phyloP scores from a whole-genome alignment of 2,888 invertebrate species.

The Eristalis pertinax region DNA sequence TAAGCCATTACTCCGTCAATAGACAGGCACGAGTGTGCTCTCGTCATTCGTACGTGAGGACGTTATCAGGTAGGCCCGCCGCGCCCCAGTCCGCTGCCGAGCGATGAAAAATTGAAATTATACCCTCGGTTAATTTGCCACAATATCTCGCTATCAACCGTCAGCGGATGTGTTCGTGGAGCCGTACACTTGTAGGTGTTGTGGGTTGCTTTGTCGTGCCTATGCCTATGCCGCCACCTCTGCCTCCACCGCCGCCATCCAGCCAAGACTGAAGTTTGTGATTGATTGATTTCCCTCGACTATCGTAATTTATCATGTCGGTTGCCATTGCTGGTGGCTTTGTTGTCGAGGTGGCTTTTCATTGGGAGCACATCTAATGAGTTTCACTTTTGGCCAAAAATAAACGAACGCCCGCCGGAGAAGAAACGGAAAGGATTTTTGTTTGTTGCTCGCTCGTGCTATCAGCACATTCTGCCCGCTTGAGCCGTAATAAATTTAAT shows the following conservation, averaged over 20 bases:
- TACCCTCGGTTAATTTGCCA: not conserved
- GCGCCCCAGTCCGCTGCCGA: not conserved
- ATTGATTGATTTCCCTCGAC: not conserved
- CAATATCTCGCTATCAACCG: not conserved
- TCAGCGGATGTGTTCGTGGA: not conserved
- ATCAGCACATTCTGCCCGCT: not conserved
- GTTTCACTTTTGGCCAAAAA: not conserved
- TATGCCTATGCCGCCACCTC: not conserved
- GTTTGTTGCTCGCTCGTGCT: not conserved
- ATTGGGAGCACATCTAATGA: not conserved
- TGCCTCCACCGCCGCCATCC: not conserved
- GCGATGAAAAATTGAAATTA: not conserved
- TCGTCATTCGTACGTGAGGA: not conserved
- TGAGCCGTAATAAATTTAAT: not conserved
- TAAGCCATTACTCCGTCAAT: conserved; percentile 1
- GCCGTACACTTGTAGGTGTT: not conserved
- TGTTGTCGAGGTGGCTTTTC: not conserved
- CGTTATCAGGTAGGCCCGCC: not conserved
- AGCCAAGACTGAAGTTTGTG: not conserved
- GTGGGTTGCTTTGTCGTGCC: not conserved
- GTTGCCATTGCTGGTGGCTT: not conserved
- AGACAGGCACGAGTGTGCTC: not conserved
- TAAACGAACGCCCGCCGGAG: not conserved
- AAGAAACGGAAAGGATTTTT: not conserved
- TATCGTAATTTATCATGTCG: not conserved